Evolutionary conservation across 2,113 vertebrate genomes (phyloP), one percentile per base, ranked within the genome.

Genomic region (Platanista minor): DNA sequence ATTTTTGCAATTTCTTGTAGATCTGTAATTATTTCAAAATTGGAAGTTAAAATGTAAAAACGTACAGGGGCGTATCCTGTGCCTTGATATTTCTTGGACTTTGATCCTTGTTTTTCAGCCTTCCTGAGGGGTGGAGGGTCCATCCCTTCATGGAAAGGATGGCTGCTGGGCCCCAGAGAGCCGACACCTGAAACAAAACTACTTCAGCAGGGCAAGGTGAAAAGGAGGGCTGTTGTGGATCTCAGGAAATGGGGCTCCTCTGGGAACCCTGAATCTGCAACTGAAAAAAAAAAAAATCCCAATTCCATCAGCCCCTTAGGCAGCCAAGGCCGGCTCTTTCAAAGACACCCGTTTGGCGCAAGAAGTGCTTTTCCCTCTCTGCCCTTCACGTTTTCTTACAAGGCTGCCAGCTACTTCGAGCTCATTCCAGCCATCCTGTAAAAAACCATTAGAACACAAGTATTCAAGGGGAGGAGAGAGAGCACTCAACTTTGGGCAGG

Each of bases 11-110:
- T 72, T 94, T 87, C 66, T 94, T 96, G 9, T 72, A 81, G 39
- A 64, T 74, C 21, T 94, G 8, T 41, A 85, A 49, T 82, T 62
- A 86, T 72, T 95, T 94, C 66, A 72, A 87, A 87, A 72, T 91
- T 83, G 33, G 83, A 71, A 87, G 71, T 69, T 96, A 59, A 75
- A 87, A 89, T 88, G 41, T 4, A 85, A 52, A 67, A 36, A 43
- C 27, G n/a, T 39, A 36, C 64, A 46, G 54, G 41, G 54, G 15
- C 39, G n/a, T n/a, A 57, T 23, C 23, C 15, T 12, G 11, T 23
- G 36, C 39, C 59, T 84, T 33, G 33, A 46, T 54, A 29, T 92
- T 69, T 57, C 85, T 72, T 18, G 33, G 18, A 27, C 41, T 52
- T 71, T 94, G 33, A 49, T 54, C 62, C 31, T 69, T 86, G 54